Evolutionary conservation across 2,797 vertebrate species (phyloP), one percentile per base, ranked within the genome.

Genomic region (Chelon labrosus): DNA sequence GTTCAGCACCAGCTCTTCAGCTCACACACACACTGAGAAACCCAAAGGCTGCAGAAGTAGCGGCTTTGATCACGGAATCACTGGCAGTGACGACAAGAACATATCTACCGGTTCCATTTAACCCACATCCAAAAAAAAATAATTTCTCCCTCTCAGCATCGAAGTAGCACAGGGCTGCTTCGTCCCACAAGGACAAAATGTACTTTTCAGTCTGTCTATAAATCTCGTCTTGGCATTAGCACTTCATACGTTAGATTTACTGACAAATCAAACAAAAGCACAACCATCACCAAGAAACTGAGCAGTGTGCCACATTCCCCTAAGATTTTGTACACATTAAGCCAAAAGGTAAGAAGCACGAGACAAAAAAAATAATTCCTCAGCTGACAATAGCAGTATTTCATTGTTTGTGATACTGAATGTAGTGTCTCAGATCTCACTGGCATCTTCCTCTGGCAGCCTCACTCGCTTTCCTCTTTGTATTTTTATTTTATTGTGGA

Each of bases 401-500:
- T 79, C 80, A 89, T 93, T 93, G 91, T 93, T 89, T 87, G 78
- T 68, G 58, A 85, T 74, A 62, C 84, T 87, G 89, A 91, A 92
- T 91, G 89, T 86, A 87, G 78, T 76, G 86, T 92, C 83, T 92
- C 90, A 91, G 89, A 91, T 93, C 91, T 90, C 82, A 73, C 75
- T 93, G 90, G 90, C 90, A 90, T 90, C 85, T 88, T 89, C 84
- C 78, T 86, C 87, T 92, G 90, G 92, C 93, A 90, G 88, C 89
- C 61, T 85, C 75, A 60, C 83, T 81, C 31, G 60, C 88, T 47
- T 71, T 76, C 70, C 75, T 91, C 85, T 92, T 92, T 92, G 90
- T 92, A 80, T 88, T 92, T 91, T 90, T 85, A 91, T 94, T 92
- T 90, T 85, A 91, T 94, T 92, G 91, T 92, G 89, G 84, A 90